These are phyloP conservation scores for Caenorhabditis zanzibari DNA, from an alignment of 2,888 invertebrate genomes.

Conservation along the genomic window DNA sequence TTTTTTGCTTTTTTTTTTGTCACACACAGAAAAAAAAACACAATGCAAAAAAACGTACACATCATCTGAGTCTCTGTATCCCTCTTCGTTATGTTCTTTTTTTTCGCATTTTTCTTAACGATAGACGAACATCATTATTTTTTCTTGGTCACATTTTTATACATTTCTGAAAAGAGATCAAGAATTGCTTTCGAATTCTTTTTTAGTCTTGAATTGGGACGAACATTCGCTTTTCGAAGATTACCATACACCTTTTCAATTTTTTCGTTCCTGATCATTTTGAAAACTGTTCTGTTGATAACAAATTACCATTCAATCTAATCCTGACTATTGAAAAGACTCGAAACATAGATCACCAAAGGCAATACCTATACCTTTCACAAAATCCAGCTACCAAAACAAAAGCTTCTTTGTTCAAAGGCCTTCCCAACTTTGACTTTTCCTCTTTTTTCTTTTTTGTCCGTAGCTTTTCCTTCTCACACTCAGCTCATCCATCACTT, in stretches of 20 bases:
- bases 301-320: not conserved
- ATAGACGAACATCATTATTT: conserved; percentile 59
- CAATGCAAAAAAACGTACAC: conserved; percentile 44
- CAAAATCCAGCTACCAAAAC: conserved; percentile 20
- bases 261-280: too few relatives aligned
- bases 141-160: conserved; percentile 36
- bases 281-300: not conserved
- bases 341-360: conserved; percentile 36
- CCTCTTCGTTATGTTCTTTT: not conserved
- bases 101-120: conserved; percentile 48
- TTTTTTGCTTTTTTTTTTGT: conserved; percentile 22
- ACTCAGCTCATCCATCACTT: conserved; percentile 53
- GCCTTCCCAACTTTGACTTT: conserved; percentile 39
- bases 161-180: conserved; percentile 39
- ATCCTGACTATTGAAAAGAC: conserved; percentile 3
- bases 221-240: too few relatives aligned
- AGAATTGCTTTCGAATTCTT: conserved; percentile 2
- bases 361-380: conserved; percentile 39
- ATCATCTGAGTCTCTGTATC: conserved; percentile 25
- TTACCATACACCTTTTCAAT: too few relatives aligned
- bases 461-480: conserved; percentile 9
- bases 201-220: not conserved
- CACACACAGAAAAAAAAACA: conserved; percentile 28
- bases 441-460: conserved; percentile 18
- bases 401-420: conserved; percentile 33